A percentile compares a stretch with the other conserved stretches of the same genome.
Conservation (phyloP, 2,797 vertebrate genomes). For the Malacoraja senta region DNA sequence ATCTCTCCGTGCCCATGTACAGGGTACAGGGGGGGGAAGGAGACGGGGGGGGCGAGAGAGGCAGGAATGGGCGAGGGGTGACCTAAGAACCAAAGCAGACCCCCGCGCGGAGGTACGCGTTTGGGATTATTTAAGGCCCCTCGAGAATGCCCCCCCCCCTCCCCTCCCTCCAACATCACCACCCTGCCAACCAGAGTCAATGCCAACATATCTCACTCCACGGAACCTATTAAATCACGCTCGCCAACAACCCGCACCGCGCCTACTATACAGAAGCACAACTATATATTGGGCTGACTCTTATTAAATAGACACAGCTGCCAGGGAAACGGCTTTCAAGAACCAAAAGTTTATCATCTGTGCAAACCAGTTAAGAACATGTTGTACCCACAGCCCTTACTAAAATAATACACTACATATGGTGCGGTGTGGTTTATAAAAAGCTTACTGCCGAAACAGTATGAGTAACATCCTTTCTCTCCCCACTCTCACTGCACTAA, state of each 20-base stretch:
- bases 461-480: slow-evolving; percentile 32
- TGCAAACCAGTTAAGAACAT: slow-evolving; percentile 25
- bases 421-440: slow-evolving; percentile 20
- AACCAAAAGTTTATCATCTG: slow-evolving; percentile 35
- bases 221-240: not conserved
- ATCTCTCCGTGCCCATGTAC: not conserved
- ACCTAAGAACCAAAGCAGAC: too few species aligned
- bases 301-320: not conserved
- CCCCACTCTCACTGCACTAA: not conserved
- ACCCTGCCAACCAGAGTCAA: not conserved
- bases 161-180: not conserved
- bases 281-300: not conserved
- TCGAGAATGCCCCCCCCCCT: not conserved
- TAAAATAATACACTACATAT: slow-evolving; percentile 34
- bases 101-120: too few species aligned
- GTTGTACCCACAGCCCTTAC: slow-evolving; percentile 18
- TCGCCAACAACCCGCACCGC: not conserved
- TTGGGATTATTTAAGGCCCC: not conserved
- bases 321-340: not conserved
- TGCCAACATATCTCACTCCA: not conserved
- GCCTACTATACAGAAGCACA: not conserved
- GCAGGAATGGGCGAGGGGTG: not conserved
- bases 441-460: slow-evolving; percentile 11
- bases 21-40: not conserved
- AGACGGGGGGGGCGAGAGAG: too few species aligned